These are phyloP conservation scores for Drosophila willistoni DNA, from an alignment of 1,140 invertebrate species.

Conservation along the genomic window DNA sequence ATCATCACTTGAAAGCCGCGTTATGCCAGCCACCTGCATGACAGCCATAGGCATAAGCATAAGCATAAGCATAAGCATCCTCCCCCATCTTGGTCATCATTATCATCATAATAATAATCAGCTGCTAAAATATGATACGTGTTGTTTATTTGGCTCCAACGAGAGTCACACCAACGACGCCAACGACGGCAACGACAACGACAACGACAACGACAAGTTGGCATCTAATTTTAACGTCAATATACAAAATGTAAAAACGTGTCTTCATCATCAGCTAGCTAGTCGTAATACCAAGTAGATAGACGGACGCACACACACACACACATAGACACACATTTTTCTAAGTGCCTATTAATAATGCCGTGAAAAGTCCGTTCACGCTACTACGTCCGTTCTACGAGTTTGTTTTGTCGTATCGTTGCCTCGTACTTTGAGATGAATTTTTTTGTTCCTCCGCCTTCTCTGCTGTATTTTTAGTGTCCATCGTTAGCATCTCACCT, in stretches of 20 bases:
- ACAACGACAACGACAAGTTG: constrained; percentile 67
- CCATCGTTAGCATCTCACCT: constrained; percentile 50
- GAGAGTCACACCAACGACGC: constrained; percentile 1
- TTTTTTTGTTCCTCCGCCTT: constrained; percentile 23
- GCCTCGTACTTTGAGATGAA: background rate
- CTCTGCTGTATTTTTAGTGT: constrained; percentile 76
- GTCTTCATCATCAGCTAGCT: constrained; percentile 64
- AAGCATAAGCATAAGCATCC: constrained; percentile 7
- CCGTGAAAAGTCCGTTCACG: background rate
- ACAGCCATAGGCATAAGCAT: constrained; percentile 13
- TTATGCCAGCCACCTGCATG: constrained; percentile 56
- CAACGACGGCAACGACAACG: constrained; percentile 48
- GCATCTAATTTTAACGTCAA: constrained; percentile 81
- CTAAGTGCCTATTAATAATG: constrained; percentile 80
- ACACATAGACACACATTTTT: constrained; percentile 4
- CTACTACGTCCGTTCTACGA: constrained; percentile 15
- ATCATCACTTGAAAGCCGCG: constrained; percentile 53
- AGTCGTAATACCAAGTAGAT: constrained; percentile 50
- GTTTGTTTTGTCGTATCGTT: background rate
- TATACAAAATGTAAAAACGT: constrained; percentile 79
- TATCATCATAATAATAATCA: constrained; percentile 52
- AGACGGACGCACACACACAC: too few species aligned
- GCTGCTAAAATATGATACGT: constrained; percentile 76
- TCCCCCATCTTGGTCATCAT: constrained; percentile 34
- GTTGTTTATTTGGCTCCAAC: constrained; percentile 57